phyloP scores from a whole-genome alignment of 1,140 invertebrate genomes.

The Sycophaga agraensis region DNA sequence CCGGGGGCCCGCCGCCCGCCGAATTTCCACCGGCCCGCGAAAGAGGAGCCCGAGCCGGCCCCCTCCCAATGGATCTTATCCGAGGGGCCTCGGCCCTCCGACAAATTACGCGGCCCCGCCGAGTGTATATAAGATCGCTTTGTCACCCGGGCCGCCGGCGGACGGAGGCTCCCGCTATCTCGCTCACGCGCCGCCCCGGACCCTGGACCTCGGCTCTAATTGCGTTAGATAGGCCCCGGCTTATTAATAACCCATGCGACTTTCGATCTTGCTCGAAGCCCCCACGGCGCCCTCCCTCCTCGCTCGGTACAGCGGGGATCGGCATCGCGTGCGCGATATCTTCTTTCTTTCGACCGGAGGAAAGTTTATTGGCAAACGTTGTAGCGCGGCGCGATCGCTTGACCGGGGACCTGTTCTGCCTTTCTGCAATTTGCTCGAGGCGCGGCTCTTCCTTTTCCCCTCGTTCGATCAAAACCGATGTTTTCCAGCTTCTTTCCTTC shows the following conservation, averaged over 20 bases:
- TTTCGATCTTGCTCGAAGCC: neutral
- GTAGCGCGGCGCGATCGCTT: no score
- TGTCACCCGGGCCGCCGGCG: neutral
- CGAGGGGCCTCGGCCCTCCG: neutral
- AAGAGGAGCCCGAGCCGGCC: no score
- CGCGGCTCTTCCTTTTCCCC: neutral
- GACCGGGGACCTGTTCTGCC: neutral
- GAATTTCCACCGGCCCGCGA: no score
- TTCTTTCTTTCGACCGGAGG: no score
- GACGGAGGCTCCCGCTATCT: conserved; percentile 41
- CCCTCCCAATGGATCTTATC: conserved; percentile 26
- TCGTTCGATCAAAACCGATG: no score
- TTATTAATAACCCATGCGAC: conserved; percentile 52
- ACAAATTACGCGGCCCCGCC: conserved; percentile 20
- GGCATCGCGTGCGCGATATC: no score
- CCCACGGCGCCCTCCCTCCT: neutral
- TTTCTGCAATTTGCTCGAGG: neutral
- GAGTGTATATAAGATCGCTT: conserved; percentile 15
- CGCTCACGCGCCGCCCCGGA: conserved; percentile 36
- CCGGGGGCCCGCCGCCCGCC: no score
- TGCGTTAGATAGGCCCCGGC: conserved; percentile 54
- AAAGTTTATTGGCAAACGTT: conserved; percentile 9
- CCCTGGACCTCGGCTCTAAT: conserved; percentile 45
- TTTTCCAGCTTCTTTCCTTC: no score
- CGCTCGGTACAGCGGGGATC: neutral